These are phyloP conservation scores for Cydia strobilella DNA, from an alignment of 1,140 invertebrate genomes.

Conservation along the genomic window DNA sequence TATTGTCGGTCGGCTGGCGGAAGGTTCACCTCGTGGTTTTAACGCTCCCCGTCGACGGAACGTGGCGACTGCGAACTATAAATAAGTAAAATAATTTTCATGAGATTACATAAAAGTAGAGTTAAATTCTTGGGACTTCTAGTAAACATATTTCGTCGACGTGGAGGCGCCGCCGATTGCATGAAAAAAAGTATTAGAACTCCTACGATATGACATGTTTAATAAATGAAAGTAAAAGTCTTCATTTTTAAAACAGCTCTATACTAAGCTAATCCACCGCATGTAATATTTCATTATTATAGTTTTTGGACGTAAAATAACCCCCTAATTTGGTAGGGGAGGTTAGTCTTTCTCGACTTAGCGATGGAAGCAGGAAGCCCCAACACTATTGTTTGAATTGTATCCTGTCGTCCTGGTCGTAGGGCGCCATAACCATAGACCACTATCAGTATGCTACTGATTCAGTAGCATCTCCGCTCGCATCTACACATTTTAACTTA, in stretches of 20 bases:
- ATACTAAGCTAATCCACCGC: neutral
- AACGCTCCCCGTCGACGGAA: neutral
- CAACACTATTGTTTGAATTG: neutral
- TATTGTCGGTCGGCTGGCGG: neutral
- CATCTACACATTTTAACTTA: neutral
- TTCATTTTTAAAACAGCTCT: neutral
- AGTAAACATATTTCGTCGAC: neutral
- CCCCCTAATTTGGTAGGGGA: neutral
- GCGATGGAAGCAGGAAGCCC: constrained; percentile 12
- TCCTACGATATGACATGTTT: neutral
- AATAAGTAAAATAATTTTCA: neutral
- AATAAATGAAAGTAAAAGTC: neutral
- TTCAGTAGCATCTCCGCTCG: constrained; percentile 4
- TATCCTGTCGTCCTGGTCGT: neutral
- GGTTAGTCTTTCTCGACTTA: constrained; percentile 7
- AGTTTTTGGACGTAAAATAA: neutral
- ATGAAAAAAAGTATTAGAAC: neutral
- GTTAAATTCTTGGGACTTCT: neutral
- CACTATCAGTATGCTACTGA: too few species aligned
- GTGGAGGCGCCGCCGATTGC: neutral
- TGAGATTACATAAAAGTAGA: neutral
- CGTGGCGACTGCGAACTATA: neutral
- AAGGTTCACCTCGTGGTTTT: neutral
- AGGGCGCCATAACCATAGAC: neutral
- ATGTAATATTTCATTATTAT: neutral